Evolutionary conservation across 2,888 invertebrate species (phyloP).

Genomic region (Eupithecia insigniata): DNA sequence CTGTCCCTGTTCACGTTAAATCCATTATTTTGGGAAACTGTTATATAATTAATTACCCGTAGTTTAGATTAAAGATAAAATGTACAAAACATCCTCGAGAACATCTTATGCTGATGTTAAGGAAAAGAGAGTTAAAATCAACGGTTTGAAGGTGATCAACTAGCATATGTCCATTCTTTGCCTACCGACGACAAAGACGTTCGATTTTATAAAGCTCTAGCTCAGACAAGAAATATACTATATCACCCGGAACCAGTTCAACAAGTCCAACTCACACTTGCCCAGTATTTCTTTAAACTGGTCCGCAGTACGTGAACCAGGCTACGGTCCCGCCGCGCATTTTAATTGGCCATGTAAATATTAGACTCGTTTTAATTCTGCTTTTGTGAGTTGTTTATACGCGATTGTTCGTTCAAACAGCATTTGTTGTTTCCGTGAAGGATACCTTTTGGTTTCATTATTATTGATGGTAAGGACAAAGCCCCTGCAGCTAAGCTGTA

Average conservation of each 20-base stretch:
- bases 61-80: background rate
- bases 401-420: constrained; percentile 47
- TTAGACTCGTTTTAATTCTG: constrained; percentile 51
- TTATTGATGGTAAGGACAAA: background rate
- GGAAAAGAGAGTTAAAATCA: too few relatives aligned
- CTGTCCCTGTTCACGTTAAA: background rate
- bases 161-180: too few relatives aligned
- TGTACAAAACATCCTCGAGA: background rate
- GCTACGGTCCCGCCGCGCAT: constrained; percentile 45
- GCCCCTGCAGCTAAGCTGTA: background rate
- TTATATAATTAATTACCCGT: background rate
- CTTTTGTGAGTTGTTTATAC: constrained; percentile 42
- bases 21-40: background rate
- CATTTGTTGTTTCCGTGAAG: constrained; percentile 4
- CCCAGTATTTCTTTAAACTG: constrained; percentile 3
- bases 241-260: background rate
- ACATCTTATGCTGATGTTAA: too few relatives aligned
- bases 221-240: background rate
- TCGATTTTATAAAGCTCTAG: background rate
- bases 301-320: background rate
- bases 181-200: background rate
- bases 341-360: constrained; percentile 66
- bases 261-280: background rate
- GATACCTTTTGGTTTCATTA: background rate
- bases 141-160: too few relatives aligned